phyloP scores from a whole-genome alignment of 2,797 vertebrate genomes.

The Huso huso region DNA sequence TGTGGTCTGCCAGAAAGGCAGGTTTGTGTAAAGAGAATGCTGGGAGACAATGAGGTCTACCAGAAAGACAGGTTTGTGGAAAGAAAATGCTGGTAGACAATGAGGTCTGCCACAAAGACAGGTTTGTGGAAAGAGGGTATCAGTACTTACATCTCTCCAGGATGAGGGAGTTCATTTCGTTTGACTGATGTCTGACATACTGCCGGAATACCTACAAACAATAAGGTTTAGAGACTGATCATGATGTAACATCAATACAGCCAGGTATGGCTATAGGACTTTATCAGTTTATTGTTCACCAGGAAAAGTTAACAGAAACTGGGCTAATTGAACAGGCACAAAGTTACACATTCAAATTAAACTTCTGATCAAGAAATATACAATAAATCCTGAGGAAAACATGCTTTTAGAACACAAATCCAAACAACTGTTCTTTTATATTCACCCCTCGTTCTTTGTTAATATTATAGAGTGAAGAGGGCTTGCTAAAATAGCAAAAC shows the following conservation, averaged over 20 bases:
- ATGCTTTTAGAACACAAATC: too few relatives aligned
- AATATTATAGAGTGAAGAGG: too few relatives aligned
- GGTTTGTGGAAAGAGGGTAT: background rate
- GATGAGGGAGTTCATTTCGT: constrained; percentile 54
- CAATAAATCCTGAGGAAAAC: background rate
- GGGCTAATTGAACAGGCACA: background rate
- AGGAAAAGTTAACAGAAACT: background rate
- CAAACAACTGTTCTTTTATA: too few relatives aligned
- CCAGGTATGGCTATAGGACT: background rate
- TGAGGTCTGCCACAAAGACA: background rate
- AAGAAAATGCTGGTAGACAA: background rate
- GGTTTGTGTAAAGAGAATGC: background rate
- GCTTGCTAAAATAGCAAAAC: background rate
- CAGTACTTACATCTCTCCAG: constrained; percentile 84
- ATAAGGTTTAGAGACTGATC: constrained; percentile 2
- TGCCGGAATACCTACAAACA: constrained; percentile 66
- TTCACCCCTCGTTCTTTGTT: too few relatives aligned
- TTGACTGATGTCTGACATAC: constrained; percentile 61
- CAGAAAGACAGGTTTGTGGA: background rate
- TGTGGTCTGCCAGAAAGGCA: too few relatives aligned
- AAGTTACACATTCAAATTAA: background rate
- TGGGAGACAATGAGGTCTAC: too few relatives aligned
- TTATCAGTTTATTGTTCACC: background rate
- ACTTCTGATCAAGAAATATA: background rate
- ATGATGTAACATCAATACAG: background rate